Evolutionary conservation across 2,888 invertebrate genomes (phyloP).

Genomic region (Parnassius mnemosyne): DNA sequence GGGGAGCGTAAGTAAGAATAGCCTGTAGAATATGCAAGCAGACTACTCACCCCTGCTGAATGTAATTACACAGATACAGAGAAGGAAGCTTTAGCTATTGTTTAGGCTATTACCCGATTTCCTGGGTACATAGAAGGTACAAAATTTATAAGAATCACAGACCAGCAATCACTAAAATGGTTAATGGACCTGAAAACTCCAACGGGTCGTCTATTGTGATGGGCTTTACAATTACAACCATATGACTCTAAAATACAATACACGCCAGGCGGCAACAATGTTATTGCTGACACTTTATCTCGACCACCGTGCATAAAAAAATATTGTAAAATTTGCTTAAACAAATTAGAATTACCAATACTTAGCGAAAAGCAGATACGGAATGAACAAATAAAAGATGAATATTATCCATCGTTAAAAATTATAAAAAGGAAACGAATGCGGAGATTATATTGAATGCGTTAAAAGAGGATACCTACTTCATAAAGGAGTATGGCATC

Average conservation of each 20-base stretch:
- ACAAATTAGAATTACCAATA: too few species aligned
- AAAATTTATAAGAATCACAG: conserved; percentile 48
- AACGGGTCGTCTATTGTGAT: conserved; percentile 55
- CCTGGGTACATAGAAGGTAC: conserved; percentile 46
- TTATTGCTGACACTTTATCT: conserved; percentile 49
- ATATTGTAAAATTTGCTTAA: too few species aligned
- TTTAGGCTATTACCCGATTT: conserved; percentile 35
- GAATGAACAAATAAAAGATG: too few species aligned
- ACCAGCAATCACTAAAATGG: conserved; percentile 40
- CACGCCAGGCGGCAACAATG: conserved; percentile 45
- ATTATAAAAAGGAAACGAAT: too few species aligned
- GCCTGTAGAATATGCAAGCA: conserved; percentile 36
- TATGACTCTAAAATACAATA: conserved; percentile 48
- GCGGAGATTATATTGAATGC: too few species aligned
- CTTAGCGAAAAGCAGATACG: too few species aligned
- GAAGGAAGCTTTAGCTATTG: conserved; percentile 44
- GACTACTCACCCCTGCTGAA: conserved; percentile 40
- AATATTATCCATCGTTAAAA: too few species aligned
- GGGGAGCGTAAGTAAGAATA: conserved; percentile 18
- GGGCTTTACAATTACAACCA: conserved; percentile 49
- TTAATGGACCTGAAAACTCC: conserved; percentile 54
- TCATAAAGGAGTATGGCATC: too few species aligned
- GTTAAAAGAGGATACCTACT: too few species aligned
- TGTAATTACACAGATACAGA: conserved; percentile 56
- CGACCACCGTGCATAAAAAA: conserved; percentile 11